phyloP scores from a whole-genome alignment of 2,888 invertebrate species.

The Coleophora flavipennella region DNA sequence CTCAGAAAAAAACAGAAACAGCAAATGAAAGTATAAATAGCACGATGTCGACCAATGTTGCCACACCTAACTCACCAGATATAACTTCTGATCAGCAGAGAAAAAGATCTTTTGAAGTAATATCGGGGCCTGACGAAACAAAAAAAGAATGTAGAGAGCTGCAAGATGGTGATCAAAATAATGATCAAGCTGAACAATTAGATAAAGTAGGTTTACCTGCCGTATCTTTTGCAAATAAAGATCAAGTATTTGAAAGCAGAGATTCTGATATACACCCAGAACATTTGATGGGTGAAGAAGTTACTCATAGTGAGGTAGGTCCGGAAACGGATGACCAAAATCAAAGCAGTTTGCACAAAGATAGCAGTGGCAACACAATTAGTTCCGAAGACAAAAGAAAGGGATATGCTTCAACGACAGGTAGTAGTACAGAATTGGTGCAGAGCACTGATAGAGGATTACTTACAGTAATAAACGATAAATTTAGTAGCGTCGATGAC shows the following conservation, averaged over 20 bases:
- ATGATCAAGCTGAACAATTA: constrained; percentile 40
- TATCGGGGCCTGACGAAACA: constrained; percentile 48
- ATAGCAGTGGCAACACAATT: constrained; percentile 26
- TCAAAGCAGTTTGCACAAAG: constrained; percentile 27
- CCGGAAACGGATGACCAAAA: constrained; percentile 27
- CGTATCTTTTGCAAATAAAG: constrained; percentile 58
- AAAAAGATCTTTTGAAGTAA: constrained; percentile 56
- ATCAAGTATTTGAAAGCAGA: constrained; percentile 50
- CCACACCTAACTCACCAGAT: constrained; percentile 12
- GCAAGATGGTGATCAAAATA: constrained; percentile 31
- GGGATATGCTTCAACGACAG: constrained; percentile 40
- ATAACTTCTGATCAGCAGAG: constrained; percentile 36
- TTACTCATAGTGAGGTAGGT: constrained; percentile 30
- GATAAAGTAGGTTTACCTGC: constrained; percentile 42
- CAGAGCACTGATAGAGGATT: constrained; percentile 39
- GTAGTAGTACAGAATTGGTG: constrained; percentile 38
- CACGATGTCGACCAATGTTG: constrained; percentile 13
- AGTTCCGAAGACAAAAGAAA: constrained; percentile 39
- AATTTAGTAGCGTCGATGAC: constrained; percentile 27
- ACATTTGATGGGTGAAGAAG: constrained; percentile 52
- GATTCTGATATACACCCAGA: constrained; percentile 38
- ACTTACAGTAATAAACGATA: constrained; percentile 37
- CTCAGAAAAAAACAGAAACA: constrained; percentile 16
- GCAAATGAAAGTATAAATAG: constrained; percentile 18
- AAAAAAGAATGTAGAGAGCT: too few relatives aligned